These are phyloP conservation scores for Antheraea assamensis DNA, from an alignment of 2,888 invertebrate species.

Conservation along the genomic window DNA sequence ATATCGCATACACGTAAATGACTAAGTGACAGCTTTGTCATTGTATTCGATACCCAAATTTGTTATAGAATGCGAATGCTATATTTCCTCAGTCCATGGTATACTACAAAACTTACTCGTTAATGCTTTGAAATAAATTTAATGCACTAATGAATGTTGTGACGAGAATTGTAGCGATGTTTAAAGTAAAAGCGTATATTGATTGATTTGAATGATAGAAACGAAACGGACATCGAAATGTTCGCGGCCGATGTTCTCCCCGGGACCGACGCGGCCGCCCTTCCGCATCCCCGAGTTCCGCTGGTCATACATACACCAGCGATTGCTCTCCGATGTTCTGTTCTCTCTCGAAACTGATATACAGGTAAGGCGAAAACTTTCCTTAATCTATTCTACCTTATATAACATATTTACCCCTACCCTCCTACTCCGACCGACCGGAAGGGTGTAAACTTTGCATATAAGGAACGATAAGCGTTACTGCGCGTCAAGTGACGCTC, in stretches of 20 bases:
- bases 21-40: no score
- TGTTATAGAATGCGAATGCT: not conserved
- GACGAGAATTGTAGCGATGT: not conserved
- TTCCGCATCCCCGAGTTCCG: conserved; percentile 99
- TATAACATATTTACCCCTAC: not conserved
- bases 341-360: conserved; percentile 99
- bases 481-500: no score
- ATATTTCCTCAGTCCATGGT: not conserved
- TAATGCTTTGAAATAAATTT: not conserved
- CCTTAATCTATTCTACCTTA: no score
- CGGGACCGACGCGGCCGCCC: conserved; percentile 95
- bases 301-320: conserved; percentile 99
- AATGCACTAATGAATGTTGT: not conserved
- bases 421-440: not conserved
- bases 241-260: conserved; percentile 95
- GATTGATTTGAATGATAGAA: conserved; percentile 54
- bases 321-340: conserved; percentile 96
- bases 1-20: not conserved
- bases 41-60: no score
- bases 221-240: conserved; percentile 84
- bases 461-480: no score
- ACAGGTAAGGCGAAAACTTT: conserved; percentile 82
- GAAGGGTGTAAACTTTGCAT: no score
- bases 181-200: not conserved
- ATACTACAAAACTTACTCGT: not conserved